phyloP scores from a whole-genome alignment of 2,113 vertebrate genomes.

The Thamnaconus septentrionalis region DNA sequence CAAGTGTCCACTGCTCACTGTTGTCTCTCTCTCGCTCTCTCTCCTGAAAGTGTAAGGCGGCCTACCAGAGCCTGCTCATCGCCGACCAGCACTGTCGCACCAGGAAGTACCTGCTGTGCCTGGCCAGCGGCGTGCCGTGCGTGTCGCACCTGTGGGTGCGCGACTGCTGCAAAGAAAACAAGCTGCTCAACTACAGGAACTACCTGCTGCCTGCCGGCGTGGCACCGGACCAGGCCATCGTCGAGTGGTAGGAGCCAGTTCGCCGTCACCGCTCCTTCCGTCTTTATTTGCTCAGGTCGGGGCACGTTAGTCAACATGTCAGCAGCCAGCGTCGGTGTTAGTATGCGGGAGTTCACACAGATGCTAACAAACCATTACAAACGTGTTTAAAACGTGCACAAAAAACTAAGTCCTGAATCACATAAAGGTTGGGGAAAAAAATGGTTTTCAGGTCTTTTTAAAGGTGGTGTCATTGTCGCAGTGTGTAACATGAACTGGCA shows the following conservation, averaged over 20 bases:
- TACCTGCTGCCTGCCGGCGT: conserved; percentile 93
- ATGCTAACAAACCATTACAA: too few relatives aligned
- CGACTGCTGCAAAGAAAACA: conserved; percentile 93
- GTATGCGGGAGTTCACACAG: too few relatives aligned
- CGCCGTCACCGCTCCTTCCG: not conserved
- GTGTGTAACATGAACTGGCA: too few relatives aligned
- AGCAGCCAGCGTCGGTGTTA: too few relatives aligned
- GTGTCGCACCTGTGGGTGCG: conserved; percentile 95
- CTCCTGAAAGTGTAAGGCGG: conserved; percentile 83
- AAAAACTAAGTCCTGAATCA: too few relatives aligned
- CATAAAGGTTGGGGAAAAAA: too few relatives aligned
- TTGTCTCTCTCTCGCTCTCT: too few relatives aligned
- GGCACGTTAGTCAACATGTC: too few relatives aligned
- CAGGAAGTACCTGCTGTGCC: conserved; percentile 90
- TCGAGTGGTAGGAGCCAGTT: conserved; percentile 83
- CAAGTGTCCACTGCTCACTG: not conserved
- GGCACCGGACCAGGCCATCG: conserved; percentile 82
- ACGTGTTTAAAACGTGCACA: too few relatives aligned
- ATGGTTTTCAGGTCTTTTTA: too few relatives aligned
- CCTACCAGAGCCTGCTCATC: conserved; percentile 93
- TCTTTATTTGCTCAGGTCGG: not conserved
- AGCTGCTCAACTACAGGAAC: conserved; percentile 92
- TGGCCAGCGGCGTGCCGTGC: conserved; percentile 94
- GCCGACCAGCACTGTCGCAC: conserved; percentile 94
- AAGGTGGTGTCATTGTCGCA: too few relatives aligned